Evolutionary conservation across 2,113 vertebrate species (phyloP), one percentile per base, ranked within the genome.

Genomic region (Puntigrus tetrazona): DNA sequence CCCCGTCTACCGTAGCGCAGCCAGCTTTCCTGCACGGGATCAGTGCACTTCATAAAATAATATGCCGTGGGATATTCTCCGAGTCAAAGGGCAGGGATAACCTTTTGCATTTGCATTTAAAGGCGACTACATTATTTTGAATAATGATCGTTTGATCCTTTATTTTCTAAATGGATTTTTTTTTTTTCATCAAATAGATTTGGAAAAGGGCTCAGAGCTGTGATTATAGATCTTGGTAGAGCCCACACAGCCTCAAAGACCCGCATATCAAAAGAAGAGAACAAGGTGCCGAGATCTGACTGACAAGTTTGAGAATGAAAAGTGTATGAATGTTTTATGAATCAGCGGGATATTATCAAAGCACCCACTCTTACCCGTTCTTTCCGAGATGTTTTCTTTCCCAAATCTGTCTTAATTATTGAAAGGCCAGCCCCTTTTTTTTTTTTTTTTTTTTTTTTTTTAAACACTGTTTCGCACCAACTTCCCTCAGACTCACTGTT

Each of bases 261-360:
- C 86, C 87, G 87, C 89, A 92, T 91, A 90, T 89, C 89, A 89
- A 87, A 86, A 90, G 67, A 76, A 52, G 45, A 81, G 79, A 86
- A 81, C 77, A 78, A 74, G 31, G 22, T 85, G 84, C 82, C 78
- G 90, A 89, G 73, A 83, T 90, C 85, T 88, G 88, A 88, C 90
- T 92, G 92, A 90, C 90, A 93, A 92, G 88, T 90, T 90, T 82
- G 63, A 70, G 65, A 82, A 87, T 43, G 69, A 92, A 93, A 93
- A 92, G 7, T 43, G n/a, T 92, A 87, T 94, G 84, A 94, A 94
- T 93, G 80, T 93, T 94, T 93, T 86, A 94, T 94, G 91, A 94
- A 90, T 89, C 91, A 90, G 90, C 89, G 78, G 89, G 83, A 90
- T 87, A 86, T 90, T 86, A 92, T 93, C 91, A 94, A 94, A 94